phyloP scores from a whole-genome alignment of 2,888 invertebrate species.

The Antitype chi region DNA sequence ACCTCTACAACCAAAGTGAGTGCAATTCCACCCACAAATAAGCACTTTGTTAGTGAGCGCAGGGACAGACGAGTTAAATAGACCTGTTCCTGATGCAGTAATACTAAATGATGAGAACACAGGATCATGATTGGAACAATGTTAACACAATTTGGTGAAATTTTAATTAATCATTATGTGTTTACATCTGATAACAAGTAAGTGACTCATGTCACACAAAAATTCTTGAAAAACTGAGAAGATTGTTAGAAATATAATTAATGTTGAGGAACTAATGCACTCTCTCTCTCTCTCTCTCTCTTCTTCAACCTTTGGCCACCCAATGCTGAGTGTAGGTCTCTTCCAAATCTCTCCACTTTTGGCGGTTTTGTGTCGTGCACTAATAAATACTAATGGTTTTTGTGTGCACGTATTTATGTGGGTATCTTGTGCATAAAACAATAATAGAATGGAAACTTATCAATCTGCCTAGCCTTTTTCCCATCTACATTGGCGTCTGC shows the following conservation, averaged over 20 bases:
- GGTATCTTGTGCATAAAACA: not conserved
- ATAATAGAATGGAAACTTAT: not conserved
- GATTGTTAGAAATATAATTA: too few species aligned
- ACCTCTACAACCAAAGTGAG: too few species aligned
- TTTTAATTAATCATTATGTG: not conserved
- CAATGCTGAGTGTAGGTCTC: too few species aligned
- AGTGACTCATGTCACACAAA: constrained; percentile 2
- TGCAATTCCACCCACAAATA: too few species aligned
- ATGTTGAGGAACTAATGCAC: not conserved
- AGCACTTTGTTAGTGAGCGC: too few species aligned
- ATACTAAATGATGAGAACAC: not conserved
- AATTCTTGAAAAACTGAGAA: not conserved
- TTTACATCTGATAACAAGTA: constrained; percentile 16
- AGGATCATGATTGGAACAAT: not conserved
- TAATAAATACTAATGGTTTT: not conserved
- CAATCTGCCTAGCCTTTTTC: too few species aligned
- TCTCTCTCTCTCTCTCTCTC: too few species aligned
- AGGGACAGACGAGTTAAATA: not conserved
- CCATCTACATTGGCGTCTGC: too few species aligned
- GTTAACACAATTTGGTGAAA: not conserved
- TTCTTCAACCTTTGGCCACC: too few species aligned
- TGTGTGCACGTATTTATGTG: not conserved
- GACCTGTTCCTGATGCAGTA: not conserved
- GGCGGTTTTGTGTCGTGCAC: too few species aligned
- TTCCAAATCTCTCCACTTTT: too few species aligned